Conservation (phyloP, 1,140 invertebrate species). For the Pseudobourletiella spinata region DNA sequence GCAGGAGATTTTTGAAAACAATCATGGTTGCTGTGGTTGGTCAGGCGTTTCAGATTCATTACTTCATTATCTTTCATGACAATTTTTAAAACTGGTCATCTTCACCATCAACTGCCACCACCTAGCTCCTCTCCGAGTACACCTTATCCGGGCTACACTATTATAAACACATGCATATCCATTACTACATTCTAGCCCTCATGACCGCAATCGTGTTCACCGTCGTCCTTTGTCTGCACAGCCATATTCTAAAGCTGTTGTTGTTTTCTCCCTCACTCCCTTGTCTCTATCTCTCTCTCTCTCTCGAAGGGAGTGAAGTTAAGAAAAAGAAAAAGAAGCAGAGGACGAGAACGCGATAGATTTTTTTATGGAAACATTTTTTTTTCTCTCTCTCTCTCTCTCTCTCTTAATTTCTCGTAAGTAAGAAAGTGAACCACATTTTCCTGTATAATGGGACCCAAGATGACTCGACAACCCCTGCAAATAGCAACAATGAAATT, state of each 20-base stretch:
- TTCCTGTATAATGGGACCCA: background rate
- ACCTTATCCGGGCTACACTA: too few relatives aligned
- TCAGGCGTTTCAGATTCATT: slow-evolving; percentile 10
- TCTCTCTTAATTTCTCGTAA: background rate
- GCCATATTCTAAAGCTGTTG: too few relatives aligned
- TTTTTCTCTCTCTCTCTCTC: slow-evolving; percentile 1
- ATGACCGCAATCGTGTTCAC: too few relatives aligned
- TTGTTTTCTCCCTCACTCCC: too few relatives aligned
- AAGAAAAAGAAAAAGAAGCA: too few relatives aligned
- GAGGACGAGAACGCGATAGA: too few relatives aligned
- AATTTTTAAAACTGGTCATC: slow-evolving; percentile 1
- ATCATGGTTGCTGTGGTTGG: slow-evolving; percentile 8
- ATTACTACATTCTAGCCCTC: too few relatives aligned
- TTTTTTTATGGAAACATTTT: slow-evolving; percentile 2
- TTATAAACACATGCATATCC: too few relatives aligned
- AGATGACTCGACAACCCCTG: slow-evolving; percentile 8
- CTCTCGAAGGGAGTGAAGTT: too few relatives aligned
- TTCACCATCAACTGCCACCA: slow-evolving; percentile 10
- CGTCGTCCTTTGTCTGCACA: too few relatives aligned
- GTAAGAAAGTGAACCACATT: background rate
- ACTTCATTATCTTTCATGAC: background rate
- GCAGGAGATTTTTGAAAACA: background rate
- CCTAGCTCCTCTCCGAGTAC: too few relatives aligned
- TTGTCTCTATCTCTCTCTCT: too few relatives aligned
- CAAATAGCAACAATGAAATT: slow-evolving; percentile 6